Evolutionary conservation across 1,140 invertebrate species (phyloP).

Genomic region (Lucilia sericata): DNA sequence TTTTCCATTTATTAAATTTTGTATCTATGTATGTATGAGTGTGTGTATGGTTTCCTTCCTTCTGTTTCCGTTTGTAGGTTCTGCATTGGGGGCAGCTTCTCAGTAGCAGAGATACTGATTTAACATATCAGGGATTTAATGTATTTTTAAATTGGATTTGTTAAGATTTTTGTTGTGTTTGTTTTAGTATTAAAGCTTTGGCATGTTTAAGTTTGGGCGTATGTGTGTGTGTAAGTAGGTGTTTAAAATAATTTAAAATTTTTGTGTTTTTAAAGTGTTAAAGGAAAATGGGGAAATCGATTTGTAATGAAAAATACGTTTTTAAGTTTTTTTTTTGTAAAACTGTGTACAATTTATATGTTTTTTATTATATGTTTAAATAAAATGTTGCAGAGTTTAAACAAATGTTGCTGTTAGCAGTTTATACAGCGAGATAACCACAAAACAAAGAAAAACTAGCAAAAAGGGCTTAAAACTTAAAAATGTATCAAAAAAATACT

Average conservation of each 20-base stretch:
- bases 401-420: no score
- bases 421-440: no score
- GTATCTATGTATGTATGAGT: not conserved
- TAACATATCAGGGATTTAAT: slow-evolving; percentile 43
- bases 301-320: not conserved
- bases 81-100: not conserved
- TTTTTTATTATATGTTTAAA: no score
- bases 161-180: slow-evolving; percentile 24
- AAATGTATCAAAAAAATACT: no score
- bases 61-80: not conserved
- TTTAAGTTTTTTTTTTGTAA: no score
- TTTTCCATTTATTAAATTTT: slow-evolving; percentile 43
- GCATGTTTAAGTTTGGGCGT: not conserved
- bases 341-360: no score
- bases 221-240: not conserved
- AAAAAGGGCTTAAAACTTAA: no score
- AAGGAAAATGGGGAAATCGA: slow-evolving; percentile 10
- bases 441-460: no score
- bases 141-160: slow-evolving; percentile 43
- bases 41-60: not conserved
- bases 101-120: slow-evolving; percentile 34
- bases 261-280: slow-evolving; percentile 5
- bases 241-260: not conserved
- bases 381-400: no score
- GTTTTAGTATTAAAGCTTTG: not conserved